Base-by-base conservation (phyloP, 1,140 invertebrate species). In the Chironomus tepperi region DNA sequence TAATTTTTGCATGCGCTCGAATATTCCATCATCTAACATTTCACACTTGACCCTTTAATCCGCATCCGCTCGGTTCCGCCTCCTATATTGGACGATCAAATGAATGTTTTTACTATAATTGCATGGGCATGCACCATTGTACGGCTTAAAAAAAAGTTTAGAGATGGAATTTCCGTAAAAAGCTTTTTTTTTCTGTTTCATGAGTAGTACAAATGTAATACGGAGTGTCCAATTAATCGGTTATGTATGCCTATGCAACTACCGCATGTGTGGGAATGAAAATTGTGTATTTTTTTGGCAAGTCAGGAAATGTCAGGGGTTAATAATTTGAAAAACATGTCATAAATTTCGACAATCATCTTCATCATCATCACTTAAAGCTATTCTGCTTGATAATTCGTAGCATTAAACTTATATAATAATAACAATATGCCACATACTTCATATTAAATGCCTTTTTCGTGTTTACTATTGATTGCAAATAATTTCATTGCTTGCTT, bases 401-500 rank as follows among this genome's bases (percentile, higher is more conserved):
- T 34, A 34, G 24, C 24, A 34, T 34, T 34, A 2, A 34, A 34
- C 24, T 34, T 34, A 34, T n/a, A 57, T 57, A 57, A 57, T 12
- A 57, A 57, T 57, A 57, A 57, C n/a, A 57, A 57, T 57, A n/a
- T 57, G 12, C 47, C 47, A 57, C 43, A 47, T 47, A 47, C 43
- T 57, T 57, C n/a, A 5, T 57, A n/a, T n/a, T n/a, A 57, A 57
- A 57, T 57, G 47, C 47, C 47, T 57, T 57, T 57, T 57, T 57
- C 47, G 47, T 57, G 47, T 57, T 57, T 57, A 34, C 24, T n/a
- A 15, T n/a, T 57, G 47, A 57, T 57, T 57, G 47, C 47, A 57
- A 57, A 57, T 57, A 57, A 57, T 57, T 57, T 57, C 47, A 57
- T 57, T 57, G 47, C 47, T 57, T 57, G 47, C 12, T 57, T n/a